Evolutionary conservation across 1,140 invertebrate species (phyloP), one percentile per base, ranked within the genome.

Genomic region (Macrobrachium rosenbergii): DNA sequence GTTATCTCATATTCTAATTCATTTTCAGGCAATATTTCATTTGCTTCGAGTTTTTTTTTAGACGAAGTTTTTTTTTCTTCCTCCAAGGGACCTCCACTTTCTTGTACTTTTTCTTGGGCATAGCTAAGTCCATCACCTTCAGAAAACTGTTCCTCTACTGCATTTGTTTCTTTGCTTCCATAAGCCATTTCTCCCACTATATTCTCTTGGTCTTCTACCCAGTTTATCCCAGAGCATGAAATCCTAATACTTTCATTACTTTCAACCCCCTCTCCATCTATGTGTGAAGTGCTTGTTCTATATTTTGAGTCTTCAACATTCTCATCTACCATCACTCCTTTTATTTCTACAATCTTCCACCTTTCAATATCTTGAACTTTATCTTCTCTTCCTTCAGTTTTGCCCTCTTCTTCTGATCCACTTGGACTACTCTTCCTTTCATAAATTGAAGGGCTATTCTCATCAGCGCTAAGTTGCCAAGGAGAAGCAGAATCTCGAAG

Each of bases 401-500:
- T 79, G 12, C 59, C 45, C 76, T 45, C 76, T 0, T 59, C 19
- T 58, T 0, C 76, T 75, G 23, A 0, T 75, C 72, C 19, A 37
- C 23, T 37, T 75, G 72, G 7, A 16, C 59, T 12, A 60, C 43
- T 62, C 59, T 80, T n/a, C 16, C 59, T 23, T 23, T 62, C 77
- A 19, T 52, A 23, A 21, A 19, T 72, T 73, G 37, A 19, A 19
- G 69, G 52, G n/a, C 59, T 43, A 73, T 10, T 21, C 23, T 52
- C 64, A 21, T 12, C 43, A 21, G 7, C 21, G 21, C 59, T 52
- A 19, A 75, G 52, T 60, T 87, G 45, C 85, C 85, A 87, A 19
- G 85, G 85, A n/a, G 85, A 87, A 63, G 58, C 69, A 45, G 78
- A 82, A 72, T 87, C 85, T 67, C 85, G 81, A 16, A 37, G 28